Conservation (phyloP, 2,113 vertebrate genomes). For the Dipodomys ordii region DNA sequence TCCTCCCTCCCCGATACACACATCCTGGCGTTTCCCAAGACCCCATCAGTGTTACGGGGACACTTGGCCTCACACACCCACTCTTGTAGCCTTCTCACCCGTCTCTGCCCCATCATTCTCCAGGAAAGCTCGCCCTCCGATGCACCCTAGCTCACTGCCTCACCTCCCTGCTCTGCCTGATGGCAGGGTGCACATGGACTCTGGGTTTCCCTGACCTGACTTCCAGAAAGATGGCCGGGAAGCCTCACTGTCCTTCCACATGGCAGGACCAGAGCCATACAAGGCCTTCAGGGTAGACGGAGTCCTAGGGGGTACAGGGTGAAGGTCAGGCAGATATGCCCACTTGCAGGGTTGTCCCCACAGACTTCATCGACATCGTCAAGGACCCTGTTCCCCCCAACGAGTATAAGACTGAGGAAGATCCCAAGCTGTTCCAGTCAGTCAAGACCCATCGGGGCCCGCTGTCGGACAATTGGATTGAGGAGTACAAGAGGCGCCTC, state of each 20-base stretch:
- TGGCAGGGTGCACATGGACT: fast-evolving
- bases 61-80: fast-evolving
- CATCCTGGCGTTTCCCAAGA: not conserved
- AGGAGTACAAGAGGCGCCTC: slow-evolving; percentile 91
- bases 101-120: too few species aligned
- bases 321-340: not conserved
- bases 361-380: slow-evolving; percentile 98
- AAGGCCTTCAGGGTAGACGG: fast-evolving
- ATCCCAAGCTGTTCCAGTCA: slow-evolving; percentile 95
- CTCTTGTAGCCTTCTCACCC: not conserved
- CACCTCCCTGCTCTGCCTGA: too few species aligned
- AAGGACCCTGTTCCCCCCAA: slow-evolving; percentile 94
- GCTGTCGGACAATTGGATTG: slow-evolving; percentile 95
- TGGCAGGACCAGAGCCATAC: not conserved
- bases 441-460: slow-evolving; percentile 95
- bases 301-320: not conserved
- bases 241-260: not conserved
- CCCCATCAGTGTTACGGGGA: not conserved
- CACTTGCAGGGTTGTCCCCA: not conserved
- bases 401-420: slow-evolving; percentile 97
- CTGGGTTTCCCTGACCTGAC: not conserved
- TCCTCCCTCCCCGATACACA: fast-evolving
- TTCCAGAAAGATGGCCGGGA: not conserved
- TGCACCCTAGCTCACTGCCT: too few species aligned
- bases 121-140: fast-evolving